Conservation (phyloP, 2,113 vertebrate genomes). For the Ivindomyrus marchei region DNA sequence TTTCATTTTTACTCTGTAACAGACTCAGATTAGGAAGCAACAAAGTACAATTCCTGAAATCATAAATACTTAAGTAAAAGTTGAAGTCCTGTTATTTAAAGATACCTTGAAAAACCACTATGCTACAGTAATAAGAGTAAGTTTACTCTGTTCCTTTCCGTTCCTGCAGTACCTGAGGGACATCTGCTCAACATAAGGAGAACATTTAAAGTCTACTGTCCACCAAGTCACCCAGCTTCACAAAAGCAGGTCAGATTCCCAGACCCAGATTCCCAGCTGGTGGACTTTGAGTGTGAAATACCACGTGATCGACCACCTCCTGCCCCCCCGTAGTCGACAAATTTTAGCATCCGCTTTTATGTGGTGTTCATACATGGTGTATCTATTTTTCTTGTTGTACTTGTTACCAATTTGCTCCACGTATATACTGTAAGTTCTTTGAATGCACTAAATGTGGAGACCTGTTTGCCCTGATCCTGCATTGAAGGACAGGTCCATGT, state of each 20-base stretch:
- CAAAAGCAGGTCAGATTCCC: not conserved
- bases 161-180: not conserved
- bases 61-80: not conserved
- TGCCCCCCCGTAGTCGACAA: not conserved
- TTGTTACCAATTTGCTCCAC: not conserved
- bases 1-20: not conserved
- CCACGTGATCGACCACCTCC: too few relatives aligned
- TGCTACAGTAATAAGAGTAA: not conserved
- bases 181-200: not conserved
- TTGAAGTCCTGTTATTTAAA: not conserved
- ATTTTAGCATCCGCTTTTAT: not conserved
- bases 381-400: not conserved
- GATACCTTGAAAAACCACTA: not conserved
- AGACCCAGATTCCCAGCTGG: not conserved
- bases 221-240: not conserved
- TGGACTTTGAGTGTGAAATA: not conserved
- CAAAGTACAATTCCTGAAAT: not conserved
- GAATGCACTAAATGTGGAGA: not conserved
- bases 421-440: not conserved
- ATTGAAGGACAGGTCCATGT: not conserved
- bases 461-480: not conserved
- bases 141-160: not conserved
- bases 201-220: not conserved
- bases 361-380: too few relatives aligned
- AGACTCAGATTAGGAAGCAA: not conserved